Evolutionary conservation across 1,140 invertebrate species (phyloP).

Genomic region (Rhagoletis zephyria): DNA sequence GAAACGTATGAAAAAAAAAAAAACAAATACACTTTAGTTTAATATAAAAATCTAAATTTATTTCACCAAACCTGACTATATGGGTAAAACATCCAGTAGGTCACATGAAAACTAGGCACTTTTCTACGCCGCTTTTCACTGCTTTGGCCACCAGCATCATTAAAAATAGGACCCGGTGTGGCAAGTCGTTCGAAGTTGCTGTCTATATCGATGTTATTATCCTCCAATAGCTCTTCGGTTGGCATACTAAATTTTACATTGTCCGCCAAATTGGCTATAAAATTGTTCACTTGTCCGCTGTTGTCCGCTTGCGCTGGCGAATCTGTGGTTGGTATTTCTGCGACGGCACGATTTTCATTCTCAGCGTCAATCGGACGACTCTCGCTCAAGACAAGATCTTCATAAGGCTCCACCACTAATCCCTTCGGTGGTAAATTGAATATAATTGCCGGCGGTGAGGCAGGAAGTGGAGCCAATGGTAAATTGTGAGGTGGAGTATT

Average conservation of each 20-base stretch:
- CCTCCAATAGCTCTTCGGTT: constrained; percentile 57
- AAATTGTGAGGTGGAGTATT: constrained; percentile 7
- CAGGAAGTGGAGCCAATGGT: neutral
- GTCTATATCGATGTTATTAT: constrained; percentile 45
- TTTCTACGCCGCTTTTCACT: constrained; percentile 56
- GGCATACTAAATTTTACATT: constrained; percentile 70
- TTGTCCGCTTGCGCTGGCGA: neutral
- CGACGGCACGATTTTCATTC: neutral
- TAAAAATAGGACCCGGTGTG: neutral
- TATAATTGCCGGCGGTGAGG: neutral
- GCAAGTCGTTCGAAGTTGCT: neutral
- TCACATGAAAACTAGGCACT: constrained; percentile 76
- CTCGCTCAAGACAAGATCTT: constrained; percentile 62
- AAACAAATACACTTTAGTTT: neutral
- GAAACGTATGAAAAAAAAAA: neutral
- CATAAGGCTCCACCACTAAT: constrained; percentile 33
- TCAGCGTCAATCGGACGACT: constrained; percentile 24
- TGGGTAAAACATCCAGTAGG: constrained; percentile 82
- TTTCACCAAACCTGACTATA: constrained; percentile 74
- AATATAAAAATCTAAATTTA: neutral
- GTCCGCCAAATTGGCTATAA: constrained; percentile 70
- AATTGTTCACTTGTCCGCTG: constrained; percentile 58
- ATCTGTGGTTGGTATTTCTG: neutral
- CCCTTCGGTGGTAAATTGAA: constrained; percentile 1
- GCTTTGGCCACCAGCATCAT: neutral